Base-by-base conservation (phyloP, 2,888 invertebrate genomes). In the Eupithecia abbreviata region DNA sequence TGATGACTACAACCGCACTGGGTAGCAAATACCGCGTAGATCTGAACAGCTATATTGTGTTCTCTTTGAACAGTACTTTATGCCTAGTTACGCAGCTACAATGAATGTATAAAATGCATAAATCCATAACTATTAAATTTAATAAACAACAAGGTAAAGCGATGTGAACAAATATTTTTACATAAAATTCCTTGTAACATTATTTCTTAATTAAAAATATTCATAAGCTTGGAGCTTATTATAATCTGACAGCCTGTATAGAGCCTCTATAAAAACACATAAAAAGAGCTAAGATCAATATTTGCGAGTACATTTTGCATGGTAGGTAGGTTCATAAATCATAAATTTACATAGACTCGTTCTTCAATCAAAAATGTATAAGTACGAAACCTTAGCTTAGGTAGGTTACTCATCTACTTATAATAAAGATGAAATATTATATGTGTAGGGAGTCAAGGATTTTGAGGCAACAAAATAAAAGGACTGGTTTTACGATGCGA, bases 81-180 rank as follows among this genome's bases (percentile, higher is more conserved):
- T 41, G 71, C n/a, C 43, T 77, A 58, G n/a, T 47, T 72, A 72
- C 71, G 72, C 74, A 77, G 65, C 65, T 70, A 72, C 58, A 70
- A 67, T 73, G 71, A 78, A 76, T 78, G 72, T 78, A 67, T 72
- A 74, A 72, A 78, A 76, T 78, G 76, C 76, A 78, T 78, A 78
- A 76, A 76, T 78, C 51, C 74, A 78, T 68, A 62, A 62, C 30
- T 73, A 75, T 68, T 47, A 62, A 72, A 69, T 55, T 68, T 72
- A 47, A 78, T 76, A 78, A 76, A 72, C 58, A 73, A 75, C 75
- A 76, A 75, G 72, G 72, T 76, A 66, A 70, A 70, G 70, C 51
- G 55, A 55, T 75, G 77, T 18, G 47, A 65, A 73, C 73, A 71
- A 73, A 73, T 62, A 62, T 62, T 30, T 58, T 30, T 30, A 62